Evolutionary conservation across 2,113 vertebrate species (phyloP).

Genomic region (Coptodon bakossiorum): DNA sequence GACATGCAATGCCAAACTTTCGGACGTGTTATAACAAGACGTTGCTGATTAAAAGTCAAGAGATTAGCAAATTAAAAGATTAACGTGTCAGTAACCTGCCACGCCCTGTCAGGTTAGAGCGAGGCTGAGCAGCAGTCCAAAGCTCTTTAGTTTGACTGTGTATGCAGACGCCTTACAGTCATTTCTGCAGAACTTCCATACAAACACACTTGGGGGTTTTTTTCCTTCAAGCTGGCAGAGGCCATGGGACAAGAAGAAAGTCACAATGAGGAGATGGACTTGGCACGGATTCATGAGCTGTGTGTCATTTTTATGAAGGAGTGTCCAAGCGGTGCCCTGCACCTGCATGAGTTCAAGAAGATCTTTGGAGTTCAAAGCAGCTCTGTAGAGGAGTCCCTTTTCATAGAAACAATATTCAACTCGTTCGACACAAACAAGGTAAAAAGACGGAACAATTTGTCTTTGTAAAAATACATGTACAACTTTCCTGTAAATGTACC

Average conservation of each 20-base stretch:
- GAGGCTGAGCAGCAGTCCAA: neutral
- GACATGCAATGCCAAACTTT: neutral
- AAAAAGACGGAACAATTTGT: neutral
- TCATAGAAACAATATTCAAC: constrained; percentile 79
- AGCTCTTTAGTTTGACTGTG: neutral
- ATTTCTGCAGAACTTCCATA: neutral
- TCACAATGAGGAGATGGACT: constrained; percentile 65
- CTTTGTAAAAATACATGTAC: neutral
- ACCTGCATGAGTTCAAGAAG: constrained; percentile 79
- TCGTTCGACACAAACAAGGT: constrained; percentile 82
- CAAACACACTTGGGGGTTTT: rapidly evolving
- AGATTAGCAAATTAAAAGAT: constrained; percentile 11
- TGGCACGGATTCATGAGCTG: constrained; percentile 76
- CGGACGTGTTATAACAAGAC: neutral
- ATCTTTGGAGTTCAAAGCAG: constrained; percentile 76
- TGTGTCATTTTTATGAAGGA: constrained; percentile 79
- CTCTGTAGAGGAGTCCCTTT: constrained; percentile 74
- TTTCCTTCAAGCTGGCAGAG: neutral
- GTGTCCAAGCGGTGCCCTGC: constrained; percentile 81
- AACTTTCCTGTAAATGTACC: neutral
- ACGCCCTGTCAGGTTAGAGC: neutral
- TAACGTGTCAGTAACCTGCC: neutral
- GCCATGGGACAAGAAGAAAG: constrained; percentile 59
- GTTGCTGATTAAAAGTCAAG: neutral
- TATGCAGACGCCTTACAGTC: neutral